Evolutionary conservation across 2,113 vertebrate genomes (phyloP).

Genomic region (Entelurus aequoreus): DNA sequence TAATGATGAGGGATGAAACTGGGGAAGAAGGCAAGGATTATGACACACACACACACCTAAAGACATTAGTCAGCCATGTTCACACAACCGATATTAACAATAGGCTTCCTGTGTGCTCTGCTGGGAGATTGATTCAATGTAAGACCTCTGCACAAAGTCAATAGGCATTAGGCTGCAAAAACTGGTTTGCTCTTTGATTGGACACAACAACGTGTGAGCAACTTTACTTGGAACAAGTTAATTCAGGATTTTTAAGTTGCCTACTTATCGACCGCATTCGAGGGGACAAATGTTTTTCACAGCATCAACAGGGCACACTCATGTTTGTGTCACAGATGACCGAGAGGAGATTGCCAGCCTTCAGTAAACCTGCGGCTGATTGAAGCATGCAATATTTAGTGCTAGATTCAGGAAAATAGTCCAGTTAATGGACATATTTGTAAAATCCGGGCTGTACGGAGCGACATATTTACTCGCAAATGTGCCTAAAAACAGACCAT

Average conservation of each 20-base stretch:
- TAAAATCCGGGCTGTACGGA: too few species aligned
- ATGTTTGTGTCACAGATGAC: neutral
- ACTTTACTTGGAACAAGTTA: constrained; percentile 26
- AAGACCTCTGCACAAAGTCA: constrained; percentile 51
- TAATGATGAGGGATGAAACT: neutral
- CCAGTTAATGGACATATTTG: too few species aligned
- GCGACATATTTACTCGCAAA: too few species aligned
- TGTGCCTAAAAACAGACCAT: too few species aligned
- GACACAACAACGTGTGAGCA: constrained; percentile 18
- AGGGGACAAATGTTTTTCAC: constrained; percentile 34
- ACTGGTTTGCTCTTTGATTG: constrained; percentile 42
- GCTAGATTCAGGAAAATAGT: too few species aligned
- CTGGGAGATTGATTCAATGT: constrained; percentile 44
- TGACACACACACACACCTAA: constrained; percentile 24
- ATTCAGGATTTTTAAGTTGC: too few species aligned
- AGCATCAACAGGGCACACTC: neutral
- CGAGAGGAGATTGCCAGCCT: too few species aligned
- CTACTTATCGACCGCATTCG: constrained; percentile 14
- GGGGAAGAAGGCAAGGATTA: neutral
- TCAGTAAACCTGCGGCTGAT: too few species aligned
- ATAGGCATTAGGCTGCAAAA: constrained; percentile 42
- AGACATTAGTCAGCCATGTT: constrained; percentile 16
- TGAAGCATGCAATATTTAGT: too few species aligned
- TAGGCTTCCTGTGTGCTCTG: constrained; percentile 20
- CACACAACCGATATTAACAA: constrained; percentile 31